phyloP scores from a whole-genome alignment of 2,113 vertebrate species.

The Cyprinodon tularosa region DNA sequence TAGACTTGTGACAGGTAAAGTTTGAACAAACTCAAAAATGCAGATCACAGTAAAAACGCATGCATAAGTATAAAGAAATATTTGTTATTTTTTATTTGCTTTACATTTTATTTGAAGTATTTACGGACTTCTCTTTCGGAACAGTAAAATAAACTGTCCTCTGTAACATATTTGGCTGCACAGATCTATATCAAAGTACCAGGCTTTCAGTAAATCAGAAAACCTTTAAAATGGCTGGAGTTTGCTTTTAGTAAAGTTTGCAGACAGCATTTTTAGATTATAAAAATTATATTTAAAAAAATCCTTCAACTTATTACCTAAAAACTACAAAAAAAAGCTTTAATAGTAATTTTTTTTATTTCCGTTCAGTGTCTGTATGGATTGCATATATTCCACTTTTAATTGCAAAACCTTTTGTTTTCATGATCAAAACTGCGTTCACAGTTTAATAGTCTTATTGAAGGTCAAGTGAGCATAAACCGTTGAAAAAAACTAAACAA shows the following conservation, averaged over 20 bases:
- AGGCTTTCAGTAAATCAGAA: too few species aligned
- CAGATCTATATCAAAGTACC: neutral
- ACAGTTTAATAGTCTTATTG: constrained; percentile 59
- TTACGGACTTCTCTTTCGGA: neutral
- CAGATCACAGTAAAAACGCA: neutral
- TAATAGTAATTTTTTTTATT: neutral
- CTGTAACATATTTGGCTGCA: neutral
- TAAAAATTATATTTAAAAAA: too few species aligned
- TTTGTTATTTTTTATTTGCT: too few species aligned
- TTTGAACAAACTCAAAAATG: neutral
- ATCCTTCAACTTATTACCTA: too few species aligned
- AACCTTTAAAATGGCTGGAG: too few species aligned
- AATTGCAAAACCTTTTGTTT: constrained; percentile 56
- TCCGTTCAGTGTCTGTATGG: neutral
- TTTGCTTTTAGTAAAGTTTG: too few species aligned
- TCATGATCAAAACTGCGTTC: constrained; percentile 41
- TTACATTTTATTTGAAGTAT: neutral
- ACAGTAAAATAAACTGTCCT: neutral
- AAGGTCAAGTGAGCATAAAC: constrained; percentile 48
- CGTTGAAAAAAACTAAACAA: neutral
- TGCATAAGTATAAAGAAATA: neutral
- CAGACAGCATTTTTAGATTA: too few species aligned
- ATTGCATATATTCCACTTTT: constrained; percentile 55
- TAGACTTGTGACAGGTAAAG: neutral
- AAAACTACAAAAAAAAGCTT: neutral